Percentiles rank a stretch among this genome's conserved stretches.
Evolutionary conservation across 2,113 vertebrate species (phyloP).

Genomic region (Oreochromis niloticus): DNA sequence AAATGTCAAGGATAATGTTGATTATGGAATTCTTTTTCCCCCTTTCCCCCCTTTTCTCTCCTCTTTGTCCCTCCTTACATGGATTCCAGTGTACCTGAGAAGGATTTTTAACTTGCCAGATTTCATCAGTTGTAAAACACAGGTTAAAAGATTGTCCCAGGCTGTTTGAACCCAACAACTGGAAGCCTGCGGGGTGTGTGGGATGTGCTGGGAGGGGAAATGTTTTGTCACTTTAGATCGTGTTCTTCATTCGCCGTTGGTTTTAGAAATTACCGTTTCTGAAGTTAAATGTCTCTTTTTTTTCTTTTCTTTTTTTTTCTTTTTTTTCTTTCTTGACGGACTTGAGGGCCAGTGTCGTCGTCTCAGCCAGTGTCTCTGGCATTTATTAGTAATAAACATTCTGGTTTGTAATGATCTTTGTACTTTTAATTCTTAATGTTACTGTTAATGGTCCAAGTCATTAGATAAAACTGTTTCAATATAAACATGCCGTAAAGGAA

Average conservation of each 20-base stretch:
- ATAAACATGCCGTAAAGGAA: background rate
- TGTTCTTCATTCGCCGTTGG: background rate
- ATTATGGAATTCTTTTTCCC: background rate
- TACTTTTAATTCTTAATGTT: constrained; percentile 36
- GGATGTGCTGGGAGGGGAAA: background rate
- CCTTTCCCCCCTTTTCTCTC: background rate
- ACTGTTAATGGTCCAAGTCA: background rate
- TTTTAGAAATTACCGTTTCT: background rate
- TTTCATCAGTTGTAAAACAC: background rate
- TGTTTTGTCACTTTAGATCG: background rate
- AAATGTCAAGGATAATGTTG: background rate
- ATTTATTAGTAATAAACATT: constrained; percentile 58
- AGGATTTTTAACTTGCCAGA: background rate
- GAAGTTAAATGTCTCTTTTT: background rate
- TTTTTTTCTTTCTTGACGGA: background rate
- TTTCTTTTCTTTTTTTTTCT: background rate
- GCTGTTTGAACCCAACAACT: background rate
- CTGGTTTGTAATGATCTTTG: constrained; percentile 41
- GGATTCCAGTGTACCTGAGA: background rate
- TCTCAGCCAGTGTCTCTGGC: constrained; percentile 32
- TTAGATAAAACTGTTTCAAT: background rate
- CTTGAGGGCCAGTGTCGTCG: constrained; percentile 16
- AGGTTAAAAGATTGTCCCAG: background rate
- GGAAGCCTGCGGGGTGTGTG: background rate
- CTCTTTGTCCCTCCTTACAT: background rate